Conservation (phyloP, 2,113 vertebrate genomes). For the Emberiza fucata region DNA sequence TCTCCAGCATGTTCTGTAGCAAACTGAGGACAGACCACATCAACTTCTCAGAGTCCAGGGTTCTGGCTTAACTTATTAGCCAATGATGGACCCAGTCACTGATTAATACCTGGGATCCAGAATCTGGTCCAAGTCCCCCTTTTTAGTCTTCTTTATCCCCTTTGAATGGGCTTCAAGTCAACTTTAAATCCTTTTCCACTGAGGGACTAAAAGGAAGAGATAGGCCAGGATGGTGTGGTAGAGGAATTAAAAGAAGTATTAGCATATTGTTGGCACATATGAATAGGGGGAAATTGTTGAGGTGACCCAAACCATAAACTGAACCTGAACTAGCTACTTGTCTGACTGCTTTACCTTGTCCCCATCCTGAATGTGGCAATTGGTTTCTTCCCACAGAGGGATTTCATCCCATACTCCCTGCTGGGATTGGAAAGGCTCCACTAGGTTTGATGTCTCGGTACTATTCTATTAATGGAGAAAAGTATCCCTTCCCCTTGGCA, state of each 20-base stretch:
- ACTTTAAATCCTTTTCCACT: neutral
- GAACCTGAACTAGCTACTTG: neutral
- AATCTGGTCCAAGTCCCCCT: neutral
- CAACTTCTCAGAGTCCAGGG: neutral
- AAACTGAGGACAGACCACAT: neutral
- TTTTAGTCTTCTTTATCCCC: neutral
- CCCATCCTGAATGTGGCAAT: neutral
- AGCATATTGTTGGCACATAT: neutral
- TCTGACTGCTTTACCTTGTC: neutral
- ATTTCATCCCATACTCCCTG: neutral
- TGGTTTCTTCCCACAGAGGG: neutral
- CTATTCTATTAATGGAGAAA: slow-evolving; percentile 22
- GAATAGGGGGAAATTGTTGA: neutral
- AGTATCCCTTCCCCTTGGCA: neutral
- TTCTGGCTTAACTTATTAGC: neutral
- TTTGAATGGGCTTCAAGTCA: neutral
- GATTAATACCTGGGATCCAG: neutral
- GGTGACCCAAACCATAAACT: neutral
- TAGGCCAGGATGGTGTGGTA: neutral
- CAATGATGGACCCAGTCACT: neutral
- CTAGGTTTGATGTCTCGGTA: neutral
- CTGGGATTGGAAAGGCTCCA: neutral
- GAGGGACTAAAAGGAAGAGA: neutral
- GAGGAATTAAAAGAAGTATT: neutral
- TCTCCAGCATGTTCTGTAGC: neutral